Percentiles rank a stretch among this genome's conserved stretches.
Conservation (phyloP, 2,797 vertebrate genomes). For the Centroberyx gerrardi region DNA sequence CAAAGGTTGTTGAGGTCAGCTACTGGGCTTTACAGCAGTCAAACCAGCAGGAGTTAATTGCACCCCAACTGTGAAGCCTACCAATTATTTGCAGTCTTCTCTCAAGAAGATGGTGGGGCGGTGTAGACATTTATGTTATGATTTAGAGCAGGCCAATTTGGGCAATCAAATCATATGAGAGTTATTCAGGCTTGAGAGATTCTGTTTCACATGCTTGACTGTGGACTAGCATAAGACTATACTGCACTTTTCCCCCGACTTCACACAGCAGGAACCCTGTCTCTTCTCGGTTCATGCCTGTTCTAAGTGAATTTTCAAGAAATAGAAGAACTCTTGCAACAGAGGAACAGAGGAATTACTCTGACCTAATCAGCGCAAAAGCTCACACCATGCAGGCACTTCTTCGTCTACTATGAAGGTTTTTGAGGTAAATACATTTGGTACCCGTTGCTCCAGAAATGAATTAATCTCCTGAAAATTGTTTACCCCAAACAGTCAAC, state of each 20-base stretch:
- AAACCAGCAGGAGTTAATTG: conserved; percentile 60
- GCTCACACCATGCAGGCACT: background rate
- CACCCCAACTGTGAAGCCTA: conserved; percentile 53
- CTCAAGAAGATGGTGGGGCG: conserved; percentile 13
- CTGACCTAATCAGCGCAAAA: background rate
- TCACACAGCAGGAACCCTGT: conserved; percentile 11
- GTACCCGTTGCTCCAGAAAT: background rate
- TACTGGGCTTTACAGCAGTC: conserved; percentile 51
- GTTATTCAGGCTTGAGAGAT: conserved; percentile 57
- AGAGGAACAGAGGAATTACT: background rate
- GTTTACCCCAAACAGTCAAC: background rate
- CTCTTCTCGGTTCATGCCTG: background rate
- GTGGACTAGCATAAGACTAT: conserved; percentile 31
- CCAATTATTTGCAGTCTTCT: conserved; percentile 61
- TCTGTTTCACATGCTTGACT: conserved; percentile 49
- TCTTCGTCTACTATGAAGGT: background rate
- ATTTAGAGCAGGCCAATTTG: conserved; percentile 69
- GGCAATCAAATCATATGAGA: conserved; percentile 72
- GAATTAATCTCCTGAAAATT: background rate
- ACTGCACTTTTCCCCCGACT: conserved; percentile 5
- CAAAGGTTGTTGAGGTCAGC: conserved; percentile 51
- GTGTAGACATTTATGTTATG: conserved; percentile 55
- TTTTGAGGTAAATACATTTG: conserved; percentile 2
- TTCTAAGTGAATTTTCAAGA: background rate
- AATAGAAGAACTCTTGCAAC: background rate